Base-by-base conservation (phyloP, 2,797 vertebrate genomes). In the Enteromius treurensis region DNA sequence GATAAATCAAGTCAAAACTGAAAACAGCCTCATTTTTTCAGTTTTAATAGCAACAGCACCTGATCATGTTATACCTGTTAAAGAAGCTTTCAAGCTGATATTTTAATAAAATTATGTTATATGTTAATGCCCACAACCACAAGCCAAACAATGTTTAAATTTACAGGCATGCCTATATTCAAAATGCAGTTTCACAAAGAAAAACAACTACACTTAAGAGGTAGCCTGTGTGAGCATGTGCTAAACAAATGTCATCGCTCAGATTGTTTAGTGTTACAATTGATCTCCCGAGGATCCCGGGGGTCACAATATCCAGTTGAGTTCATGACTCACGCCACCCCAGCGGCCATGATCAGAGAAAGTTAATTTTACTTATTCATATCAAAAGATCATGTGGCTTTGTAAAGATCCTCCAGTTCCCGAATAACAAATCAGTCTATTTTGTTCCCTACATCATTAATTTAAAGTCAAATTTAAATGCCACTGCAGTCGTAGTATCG, bases 391-490 rank as follows among this genome's bases (percentile, higher is more conserved):
- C 86, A 82, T 55, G 79, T 90, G 84, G 84, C 86, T 86, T 85
- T 77, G 81, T 77, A 88, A 58, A 84, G 85, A 88, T 79, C 78
- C 82, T 87, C 67, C 74, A 77, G 81, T 86, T 88, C 69, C 67
- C 32, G 67, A 89, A 90, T 91, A 90, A 92, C 92, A 93, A 94
- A 94, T 93, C 90, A 90, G 89, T 89, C 90, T 90, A 91, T 90
- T 95, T 93, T 92, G 93, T 93, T 94, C 91, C 89, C 91, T 92
- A 87, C 92, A 93, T 92, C 92, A 92, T 92, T 94, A 89, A 94
- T 93, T 93, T 91, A 88, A 90, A 94, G 93, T 92, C 91, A 92
- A 90, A 88, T 93, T 92, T 92, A 91, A 94, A 92, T 81, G 83
- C 81, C 74, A 84, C 84, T 65, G 83, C 67, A 78, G 85, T 78